Evolutionary conservation across 2,113 vertebrate species (phyloP).

Genomic region (Cyanoramphus novaezelandiae): DNA sequence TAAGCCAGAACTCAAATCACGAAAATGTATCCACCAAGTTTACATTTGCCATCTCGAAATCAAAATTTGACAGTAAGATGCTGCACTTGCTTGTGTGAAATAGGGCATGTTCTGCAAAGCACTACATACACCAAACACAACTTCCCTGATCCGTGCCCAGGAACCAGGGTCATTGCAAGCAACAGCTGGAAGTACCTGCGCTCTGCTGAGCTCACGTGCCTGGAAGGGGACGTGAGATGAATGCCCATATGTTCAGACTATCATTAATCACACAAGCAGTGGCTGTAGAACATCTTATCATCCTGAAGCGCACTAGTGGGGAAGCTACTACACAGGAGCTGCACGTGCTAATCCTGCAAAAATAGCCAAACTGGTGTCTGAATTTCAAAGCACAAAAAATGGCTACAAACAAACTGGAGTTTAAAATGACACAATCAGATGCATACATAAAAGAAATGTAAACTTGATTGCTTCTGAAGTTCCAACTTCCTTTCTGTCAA

Average conservation of each 20-base stretch:
- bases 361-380: background rate
- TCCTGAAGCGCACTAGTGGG: background rate
- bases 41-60: background rate
- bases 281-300: background rate
- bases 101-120: background rate
- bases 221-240: accelerated
- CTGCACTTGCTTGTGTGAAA: background rate
- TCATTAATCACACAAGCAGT: accelerated
- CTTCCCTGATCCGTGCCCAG: background rate
- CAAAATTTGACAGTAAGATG: background rate
- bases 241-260: accelerated
- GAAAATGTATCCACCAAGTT: background rate
- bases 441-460: background rate
- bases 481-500: background rate
- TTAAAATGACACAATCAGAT: background rate
- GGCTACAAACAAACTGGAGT: background rate
- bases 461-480: background rate
- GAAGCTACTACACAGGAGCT: background rate
- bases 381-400: background rate
- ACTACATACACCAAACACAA: background rate
- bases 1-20: background rate
- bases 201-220: background rate
- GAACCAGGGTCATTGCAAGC: background rate
- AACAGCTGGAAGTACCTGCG: background rate
- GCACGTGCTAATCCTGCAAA: background rate